Evolutionary conservation across 2,113 vertebrate genomes (phyloP), one percentile per base, ranked within the genome.

Genomic region (Eidolon helvum): DNA sequence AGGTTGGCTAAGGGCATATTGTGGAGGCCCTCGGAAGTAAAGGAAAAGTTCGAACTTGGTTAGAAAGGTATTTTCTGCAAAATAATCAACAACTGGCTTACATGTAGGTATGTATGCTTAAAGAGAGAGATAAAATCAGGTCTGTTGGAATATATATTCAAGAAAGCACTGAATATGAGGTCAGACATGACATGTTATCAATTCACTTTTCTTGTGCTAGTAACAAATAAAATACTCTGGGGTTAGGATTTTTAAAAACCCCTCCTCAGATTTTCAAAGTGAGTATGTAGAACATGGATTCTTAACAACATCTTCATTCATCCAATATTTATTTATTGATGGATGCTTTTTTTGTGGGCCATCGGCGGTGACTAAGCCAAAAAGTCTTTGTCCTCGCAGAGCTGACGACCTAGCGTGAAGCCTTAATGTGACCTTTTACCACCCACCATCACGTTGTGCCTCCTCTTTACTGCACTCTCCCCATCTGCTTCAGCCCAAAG

Each of bases 221-320:
- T 40, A 79, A 90, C n/a, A 93, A 96, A 87, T 78, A 66, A 84
- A 78, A n/a, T 90, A 92, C 71, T 69, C n/a, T 79, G 19, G 11
- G 80, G 43, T 84, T 74, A 91, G 26, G 69, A 83, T 87, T 80
- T 87, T 45, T 96, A 66, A 75, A 78, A 82, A 72, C 16, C 18
- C 35, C 6, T 55, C 35, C n/a, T 93, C 80, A 75, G 74, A 79
- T 43, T 90, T 96, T 94, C 92, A 87, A 78, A 96, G 43, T 65
- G 18, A 86, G 11, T 53, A 16, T 83, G 2, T 21, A 86, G 28
- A 88, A 88, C 8, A 88, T 18, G 74, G 21, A 83, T 82, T 77
- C 74, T 61, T 65, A 69, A 61, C 4, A 71, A 19, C 57, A 15
- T 35, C 57, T 74, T 89, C 48, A 72, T 80, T 79, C 72, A 85